phyloP scores from a whole-genome alignment of 2,888 invertebrate species.

The Fabriciana adippe region DNA sequence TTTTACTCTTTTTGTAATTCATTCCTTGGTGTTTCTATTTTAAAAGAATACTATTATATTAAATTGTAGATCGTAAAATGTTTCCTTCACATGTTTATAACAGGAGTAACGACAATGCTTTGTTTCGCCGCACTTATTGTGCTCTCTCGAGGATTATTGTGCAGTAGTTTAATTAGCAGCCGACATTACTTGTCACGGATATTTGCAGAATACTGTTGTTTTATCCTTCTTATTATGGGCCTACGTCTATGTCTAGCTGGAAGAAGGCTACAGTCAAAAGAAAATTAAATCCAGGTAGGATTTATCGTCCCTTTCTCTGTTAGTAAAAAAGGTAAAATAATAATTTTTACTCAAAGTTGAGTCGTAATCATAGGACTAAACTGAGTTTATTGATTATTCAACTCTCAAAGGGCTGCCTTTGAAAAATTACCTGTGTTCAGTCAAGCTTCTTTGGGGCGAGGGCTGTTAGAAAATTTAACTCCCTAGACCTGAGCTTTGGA shows the following conservation, averaged over 20 bases:
- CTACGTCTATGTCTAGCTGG: not conserved
- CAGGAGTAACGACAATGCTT: slow-evolving; percentile 5
- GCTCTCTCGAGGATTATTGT: slow-evolving; percentile 5
- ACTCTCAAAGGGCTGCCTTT: slow-evolving; percentile 36
- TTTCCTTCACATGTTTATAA: not conserved
- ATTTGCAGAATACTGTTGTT: slow-evolving; percentile 1
- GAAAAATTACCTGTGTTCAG: slow-evolving; percentile 40
- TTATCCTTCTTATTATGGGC: not conserved
- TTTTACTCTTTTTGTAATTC: too few relatives aligned
- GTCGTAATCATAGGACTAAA: slow-evolving; percentile 37
- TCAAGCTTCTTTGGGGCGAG: slow-evolving; percentile 36
- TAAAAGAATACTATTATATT: not conserved
- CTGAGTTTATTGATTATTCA: slow-evolving; percentile 38
- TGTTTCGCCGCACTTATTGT: slow-evolving; percentile 2
- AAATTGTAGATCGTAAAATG: not conserved
- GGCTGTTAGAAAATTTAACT: slow-evolving; percentile 36
- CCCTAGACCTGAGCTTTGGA: slow-evolving; percentile 32
- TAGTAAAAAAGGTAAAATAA: slow-evolving; percentile 21
- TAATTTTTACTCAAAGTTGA: slow-evolving; percentile 28
- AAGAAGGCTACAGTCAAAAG: slow-evolving; percentile 1
- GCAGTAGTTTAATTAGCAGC: slow-evolving; percentile 13
- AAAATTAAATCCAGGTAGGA: not conserved
- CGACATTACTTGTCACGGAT: slow-evolving; percentile 7
- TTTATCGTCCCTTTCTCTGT: slow-evolving; percentile 6
- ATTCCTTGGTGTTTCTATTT: too few relatives aligned